Percentiles rank a stretch among this genome's conserved stretches.
phyloP scores from a whole-genome alignment of 2,113 vertebrate genomes.

The Nothoprocta perdicaria region DNA sequence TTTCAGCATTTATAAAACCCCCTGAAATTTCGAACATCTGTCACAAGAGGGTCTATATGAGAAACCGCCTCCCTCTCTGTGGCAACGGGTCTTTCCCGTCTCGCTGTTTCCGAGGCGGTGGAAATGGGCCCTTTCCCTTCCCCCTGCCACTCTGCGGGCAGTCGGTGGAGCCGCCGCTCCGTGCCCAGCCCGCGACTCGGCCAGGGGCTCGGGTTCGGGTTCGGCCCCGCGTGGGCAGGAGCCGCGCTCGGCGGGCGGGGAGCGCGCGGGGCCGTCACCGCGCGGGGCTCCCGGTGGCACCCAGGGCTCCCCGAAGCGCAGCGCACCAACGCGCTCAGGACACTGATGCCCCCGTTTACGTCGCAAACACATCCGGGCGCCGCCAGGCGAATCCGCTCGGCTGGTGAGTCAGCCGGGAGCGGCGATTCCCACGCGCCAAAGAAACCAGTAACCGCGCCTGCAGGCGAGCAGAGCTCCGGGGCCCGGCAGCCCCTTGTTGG shows the following conservation, averaged over 20 bases:
- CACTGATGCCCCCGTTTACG: not conserved
- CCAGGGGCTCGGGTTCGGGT: too few species aligned
- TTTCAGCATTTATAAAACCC: not conserved
- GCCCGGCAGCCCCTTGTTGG: not conserved
- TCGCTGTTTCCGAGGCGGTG: not conserved
- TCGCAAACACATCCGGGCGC: too few species aligned
- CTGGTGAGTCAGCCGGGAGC: not conserved
- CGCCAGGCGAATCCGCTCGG: not conserved
- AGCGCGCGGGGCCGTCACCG: not conserved
- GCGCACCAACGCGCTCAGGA: too few species aligned
- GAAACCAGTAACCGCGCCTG: not conserved
- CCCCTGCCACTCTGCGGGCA: not conserved
- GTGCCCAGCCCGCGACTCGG: not conserved
- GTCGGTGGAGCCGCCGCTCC: accelerated
- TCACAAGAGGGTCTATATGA: not conserved
- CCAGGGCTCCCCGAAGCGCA: too few species aligned
- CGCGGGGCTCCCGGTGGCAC: too few species aligned
- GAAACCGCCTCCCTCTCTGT: not conserved
- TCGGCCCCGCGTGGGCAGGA: too few species aligned
- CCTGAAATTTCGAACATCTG: not conserved
- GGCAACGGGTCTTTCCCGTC: not conserved
- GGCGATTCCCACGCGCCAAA: not conserved
- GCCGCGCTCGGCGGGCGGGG: too few species aligned
- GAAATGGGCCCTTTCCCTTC: not conserved
- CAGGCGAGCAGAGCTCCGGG: not conserved